Percentiles rank a stretch among this genome's conserved stretches.
These are phyloP conservation scores for Phalera bucephala DNA, from an alignment of 2,888 invertebrate species.

Conservation along the genomic window DNA sequence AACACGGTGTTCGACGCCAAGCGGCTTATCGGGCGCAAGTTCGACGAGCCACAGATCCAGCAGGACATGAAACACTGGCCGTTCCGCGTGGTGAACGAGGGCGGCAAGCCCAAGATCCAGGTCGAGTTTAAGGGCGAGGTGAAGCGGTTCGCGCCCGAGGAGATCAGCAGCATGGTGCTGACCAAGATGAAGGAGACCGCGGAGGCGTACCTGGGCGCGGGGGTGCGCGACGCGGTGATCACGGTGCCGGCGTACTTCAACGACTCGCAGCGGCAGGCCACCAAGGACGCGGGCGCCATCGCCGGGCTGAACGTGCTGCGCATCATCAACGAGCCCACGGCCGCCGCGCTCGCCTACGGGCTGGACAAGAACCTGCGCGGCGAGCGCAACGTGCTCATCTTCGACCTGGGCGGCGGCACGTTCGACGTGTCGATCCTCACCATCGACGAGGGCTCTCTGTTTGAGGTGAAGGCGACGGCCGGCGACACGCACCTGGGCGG, in stretches of 20 bases:
- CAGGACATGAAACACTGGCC: constrained; percentile 93
- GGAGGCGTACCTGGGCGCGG: constrained; percentile 86
- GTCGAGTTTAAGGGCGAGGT: constrained; percentile 86
- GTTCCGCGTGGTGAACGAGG: constrained; percentile 87
- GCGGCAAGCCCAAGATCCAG: constrained; percentile 86
- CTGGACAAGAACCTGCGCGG: constrained; percentile 86
- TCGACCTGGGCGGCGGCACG: constrained; percentile 86
- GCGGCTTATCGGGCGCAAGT: constrained; percentile 91
- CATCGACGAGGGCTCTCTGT: constrained; percentile 89
- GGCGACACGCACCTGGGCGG: constrained; percentile 93
- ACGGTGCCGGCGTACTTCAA: constrained; percentile 93
- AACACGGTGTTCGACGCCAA: constrained; percentile 90
- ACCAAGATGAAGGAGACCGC: constrained; percentile 85
- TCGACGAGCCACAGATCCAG: constrained; percentile 89
- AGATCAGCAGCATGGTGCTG: constrained; percentile 87
- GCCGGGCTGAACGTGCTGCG: constrained; percentile 91
- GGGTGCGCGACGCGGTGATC: constrained; percentile 88
- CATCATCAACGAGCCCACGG: constrained; percentile 93
- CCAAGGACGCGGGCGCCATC: constrained; percentile 92
- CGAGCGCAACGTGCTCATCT: constrained; percentile 85
- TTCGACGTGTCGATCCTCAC: constrained; percentile 93
- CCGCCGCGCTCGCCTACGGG: constrained; percentile 89
- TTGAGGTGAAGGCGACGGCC: constrained; percentile 91
- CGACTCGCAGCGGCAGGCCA: constrained; percentile 89
- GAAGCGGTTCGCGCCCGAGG: constrained; percentile 87